Base-by-base conservation (phyloP, 1,140 invertebrate species). In the Pseudomyrmex pallidus region DNA sequence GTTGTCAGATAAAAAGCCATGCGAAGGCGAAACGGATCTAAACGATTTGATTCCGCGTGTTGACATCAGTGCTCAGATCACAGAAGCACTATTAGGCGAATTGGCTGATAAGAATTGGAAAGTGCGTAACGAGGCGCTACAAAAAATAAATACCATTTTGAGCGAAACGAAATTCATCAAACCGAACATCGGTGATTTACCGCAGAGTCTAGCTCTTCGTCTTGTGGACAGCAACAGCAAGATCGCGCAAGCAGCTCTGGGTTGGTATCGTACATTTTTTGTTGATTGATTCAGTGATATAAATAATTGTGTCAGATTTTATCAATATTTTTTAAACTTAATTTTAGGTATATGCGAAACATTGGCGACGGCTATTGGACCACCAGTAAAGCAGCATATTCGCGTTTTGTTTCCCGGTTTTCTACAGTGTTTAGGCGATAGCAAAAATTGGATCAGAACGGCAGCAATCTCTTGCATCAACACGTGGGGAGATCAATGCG, bases 31-130 rank as follows among this genome's bases (percentile, higher is more conserved):
- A 74, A 85, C 94, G 20, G 96, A 96, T 90, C 94, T 96, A 7
- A 95, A 96, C 73, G 97, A 98, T 91, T 90, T 97, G 54, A 88
- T 98, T 80, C 95, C 97, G 9, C 94, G 98, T 52, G 96, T 96
- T 12, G 98, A 99, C 91, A 98, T 99, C 68, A 97, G 97, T 82
- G 95, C 95, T n/a, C 96, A 97, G 89, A 97, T 99, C 61, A 98
- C 98, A 1, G 97, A 98, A 78, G 92, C 96, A 0, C 92, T 99
- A 0, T 93, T 99, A 0, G 96, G 95, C 57, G 97, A 99, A 93
- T 94, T 99, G 78, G 95, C 95, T 44, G 98, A 99, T 93, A 99
- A 99, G 94, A 98, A 99, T 92, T 99, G 98, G 98, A 99, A 99
- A 95, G 96, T 97, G 8, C 95, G 98, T 68, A 97, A 96, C 87